Percentiles rank a stretch among this genome's conserved stretches.
These are phyloP conservation scores for Saturnia pavonia DNA, from an alignment of 2,888 invertebrate species.

Conservation along the genomic window DNA sequence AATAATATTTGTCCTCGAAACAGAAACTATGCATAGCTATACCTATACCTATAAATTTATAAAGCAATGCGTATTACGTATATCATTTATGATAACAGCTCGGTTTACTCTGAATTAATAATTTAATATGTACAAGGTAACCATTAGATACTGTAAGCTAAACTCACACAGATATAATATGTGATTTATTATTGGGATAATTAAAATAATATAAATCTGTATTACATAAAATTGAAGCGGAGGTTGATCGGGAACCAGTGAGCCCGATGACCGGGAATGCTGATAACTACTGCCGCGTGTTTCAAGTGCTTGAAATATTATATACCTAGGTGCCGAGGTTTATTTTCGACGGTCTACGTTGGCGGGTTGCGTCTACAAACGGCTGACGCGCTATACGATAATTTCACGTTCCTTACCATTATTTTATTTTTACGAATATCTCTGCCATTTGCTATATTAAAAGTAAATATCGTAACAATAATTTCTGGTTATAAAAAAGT, in stretches of 20 bases:
- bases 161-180: slow-evolving; percentile 18
- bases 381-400: slow-evolving; percentile 51
- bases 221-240: background rate
- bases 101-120: slow-evolving; percentile 39
- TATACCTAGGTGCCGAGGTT: slow-evolving; percentile 61
- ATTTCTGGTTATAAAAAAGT: background rate
- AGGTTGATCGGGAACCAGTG: slow-evolving; percentile 30
- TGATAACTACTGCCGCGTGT: slow-evolving; percentile 40
- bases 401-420: slow-evolving; percentile 44
- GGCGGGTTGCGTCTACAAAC: slow-evolving; percentile 64
- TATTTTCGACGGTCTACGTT: slow-evolving; percentile 72
- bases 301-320: slow-evolving; percentile 60
- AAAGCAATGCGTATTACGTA: slow-evolving; percentile 35
- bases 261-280: slow-evolving; percentile 44
- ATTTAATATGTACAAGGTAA: slow-evolving; percentile 33
- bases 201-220: background rate
- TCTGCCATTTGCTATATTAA: background rate
- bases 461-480: background rate
- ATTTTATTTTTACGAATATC: slow-evolving; percentile 34
- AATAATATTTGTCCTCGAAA: slow-evolving; percentile 45
- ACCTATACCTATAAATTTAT: slow-evolving; percentile 31
- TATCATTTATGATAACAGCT: slow-evolving; percentile 48
- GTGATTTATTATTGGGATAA: no score
- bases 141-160: slow-evolving; percentile 28
- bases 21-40: slow-evolving; percentile 37